A percentile compares a stretch with the other conserved stretches of the same genome.
Evolutionary conservation across 92 coral and sea anemone species (phyloP).

Genomic region (Siderastrea radians): DNA sequence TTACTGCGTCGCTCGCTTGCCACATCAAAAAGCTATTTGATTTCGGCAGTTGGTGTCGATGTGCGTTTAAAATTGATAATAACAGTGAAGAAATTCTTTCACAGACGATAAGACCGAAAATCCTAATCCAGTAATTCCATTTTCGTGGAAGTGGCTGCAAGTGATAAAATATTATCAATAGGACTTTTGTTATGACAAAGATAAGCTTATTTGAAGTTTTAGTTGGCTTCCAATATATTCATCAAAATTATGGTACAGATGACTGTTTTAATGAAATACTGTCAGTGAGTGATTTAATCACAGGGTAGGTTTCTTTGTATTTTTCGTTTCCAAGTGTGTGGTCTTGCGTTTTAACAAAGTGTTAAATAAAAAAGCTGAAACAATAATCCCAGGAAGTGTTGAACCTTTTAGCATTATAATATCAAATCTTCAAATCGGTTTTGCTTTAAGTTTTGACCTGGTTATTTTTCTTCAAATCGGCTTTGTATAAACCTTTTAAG

Average conservation of each 20-base stretch:
- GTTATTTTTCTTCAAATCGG: conserved; percentile 23
- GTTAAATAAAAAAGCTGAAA: not conserved
- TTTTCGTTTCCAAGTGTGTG: conserved; percentile 20
- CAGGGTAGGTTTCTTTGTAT: not conserved
- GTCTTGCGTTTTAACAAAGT: conserved; percentile 4
- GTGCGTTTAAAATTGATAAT: not conserved
- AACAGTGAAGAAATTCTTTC: not conserved
- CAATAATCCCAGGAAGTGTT: conserved; percentile 25
- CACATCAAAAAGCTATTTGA: not conserved
- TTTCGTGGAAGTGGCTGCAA: conserved; percentile 11
- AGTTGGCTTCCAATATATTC: not conserved
- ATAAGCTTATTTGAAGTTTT: not conserved
- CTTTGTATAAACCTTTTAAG: not conserved
- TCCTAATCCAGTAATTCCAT: not conserved
- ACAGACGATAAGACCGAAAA: not conserved
- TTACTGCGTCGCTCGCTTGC: not conserved
- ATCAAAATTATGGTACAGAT: not conserved
- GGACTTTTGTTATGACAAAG: not conserved
- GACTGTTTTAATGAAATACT: not conserved
- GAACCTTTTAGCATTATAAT: conserved; percentile 10
- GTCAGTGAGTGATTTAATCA: not conserved
- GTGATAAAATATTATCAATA: not conserved
- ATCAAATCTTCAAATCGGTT: conserved; percentile 23
- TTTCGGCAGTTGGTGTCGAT: not conserved
- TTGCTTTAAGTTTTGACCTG: conserved; percentile 11